phyloP scores from a whole-genome alignment of 2,113 vertebrate species.

The Chaetura pelagica region DNA sequence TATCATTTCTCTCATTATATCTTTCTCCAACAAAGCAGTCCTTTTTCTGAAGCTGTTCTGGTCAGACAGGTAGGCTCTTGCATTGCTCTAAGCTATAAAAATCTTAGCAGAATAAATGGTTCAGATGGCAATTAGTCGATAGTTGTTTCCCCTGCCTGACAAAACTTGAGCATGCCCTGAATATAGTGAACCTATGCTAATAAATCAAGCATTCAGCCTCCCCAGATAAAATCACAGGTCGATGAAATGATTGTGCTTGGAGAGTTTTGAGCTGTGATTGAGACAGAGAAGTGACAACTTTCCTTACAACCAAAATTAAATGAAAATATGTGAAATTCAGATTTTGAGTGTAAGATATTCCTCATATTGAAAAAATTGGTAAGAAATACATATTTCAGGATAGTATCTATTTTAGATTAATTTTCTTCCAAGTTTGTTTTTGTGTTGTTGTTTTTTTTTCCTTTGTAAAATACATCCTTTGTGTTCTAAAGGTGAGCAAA shows the following conservation, averaged over 20 bases:
- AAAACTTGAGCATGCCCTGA: not conserved
- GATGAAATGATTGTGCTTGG: not conserved
- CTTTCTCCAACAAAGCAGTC: not conserved
- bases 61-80: not conserved
- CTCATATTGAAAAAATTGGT: not conserved
- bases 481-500: no score
- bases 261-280: not conserved
- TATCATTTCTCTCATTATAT: not conserved
- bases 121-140: not conserved
- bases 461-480: not conserved
- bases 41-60: not conserved
- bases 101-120: not conserved
- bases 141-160: not conserved
- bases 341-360: not conserved
- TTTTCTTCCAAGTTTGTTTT: not conserved
- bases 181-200: not conserved
- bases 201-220: not conserved
- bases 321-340: not conserved
- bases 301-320: not conserved
- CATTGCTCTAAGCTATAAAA: not conserved
- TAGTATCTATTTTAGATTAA: not conserved
- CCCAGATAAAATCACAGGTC: not conserved
- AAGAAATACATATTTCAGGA: not conserved
- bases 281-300: not conserved
- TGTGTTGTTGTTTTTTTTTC: not conserved